Conservation (phyloP, 2,113 vertebrate species). For the Anarhynchus alexandrinus region DNA sequence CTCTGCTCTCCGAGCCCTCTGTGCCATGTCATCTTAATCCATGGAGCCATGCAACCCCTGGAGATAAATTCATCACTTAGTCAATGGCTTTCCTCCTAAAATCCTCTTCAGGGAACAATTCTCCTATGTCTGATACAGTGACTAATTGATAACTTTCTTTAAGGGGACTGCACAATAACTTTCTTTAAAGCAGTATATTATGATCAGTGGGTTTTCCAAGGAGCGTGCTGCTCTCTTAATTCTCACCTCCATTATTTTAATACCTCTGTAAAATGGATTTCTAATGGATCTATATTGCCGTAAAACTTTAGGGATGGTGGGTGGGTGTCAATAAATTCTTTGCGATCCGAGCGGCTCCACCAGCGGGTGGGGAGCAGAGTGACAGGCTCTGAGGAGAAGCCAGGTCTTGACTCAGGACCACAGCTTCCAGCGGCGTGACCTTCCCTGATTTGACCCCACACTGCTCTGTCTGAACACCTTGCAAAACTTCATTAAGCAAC, state of each 20-base stretch:
- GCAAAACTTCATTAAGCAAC: constrained; percentile 52
- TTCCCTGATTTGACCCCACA: constrained; percentile 30
- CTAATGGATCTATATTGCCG: constrained; percentile 50
- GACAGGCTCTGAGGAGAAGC: not conserved
- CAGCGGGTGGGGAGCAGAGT: not conserved
- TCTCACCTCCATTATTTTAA: constrained; percentile 67
- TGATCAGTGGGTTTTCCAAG: constrained; percentile 30
- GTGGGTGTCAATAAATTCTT: constrained; percentile 53
- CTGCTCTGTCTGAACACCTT: constrained; percentile 39
- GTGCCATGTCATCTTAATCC: not conserved
- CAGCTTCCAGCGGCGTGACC: not conserved
- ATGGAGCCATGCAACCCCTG: not conserved
- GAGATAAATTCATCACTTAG: constrained; percentile 29
- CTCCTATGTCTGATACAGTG: constrained; percentile 1
- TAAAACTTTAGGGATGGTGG: constrained; percentile 46
- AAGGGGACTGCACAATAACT: constrained; percentile 42
- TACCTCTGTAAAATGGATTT: constrained; percentile 52
- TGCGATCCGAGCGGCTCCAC: not conserved
- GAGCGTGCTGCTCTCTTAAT: constrained; percentile 14
- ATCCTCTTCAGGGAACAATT: constrained; percentile 59
- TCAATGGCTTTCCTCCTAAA: constrained; percentile 12
- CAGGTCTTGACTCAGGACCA: not conserved
- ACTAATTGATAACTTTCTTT: constrained; percentile 64
- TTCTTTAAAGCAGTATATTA: constrained; percentile 50
- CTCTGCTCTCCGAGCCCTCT: not conserved